Evolutionary conservation across 1,140 invertebrate genomes (phyloP).

Genomic region (Aphaenogaster ashmeadi): DNA sequence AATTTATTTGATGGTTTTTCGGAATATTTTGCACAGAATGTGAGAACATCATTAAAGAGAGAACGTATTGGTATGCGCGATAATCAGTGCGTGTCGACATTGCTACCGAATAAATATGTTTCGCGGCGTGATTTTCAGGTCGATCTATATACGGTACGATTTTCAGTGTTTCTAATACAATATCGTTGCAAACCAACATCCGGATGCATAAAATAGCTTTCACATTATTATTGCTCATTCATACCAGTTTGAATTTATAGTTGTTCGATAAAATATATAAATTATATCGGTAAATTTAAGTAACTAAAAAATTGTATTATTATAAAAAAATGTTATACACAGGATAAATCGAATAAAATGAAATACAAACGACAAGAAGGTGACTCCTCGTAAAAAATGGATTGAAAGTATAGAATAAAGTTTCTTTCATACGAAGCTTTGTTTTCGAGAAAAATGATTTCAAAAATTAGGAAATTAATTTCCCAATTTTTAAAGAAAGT

Average conservation of each 20-base stretch:
- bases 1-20: neutral
- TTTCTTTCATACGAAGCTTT: neutral
- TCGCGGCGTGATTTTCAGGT: slow-evolving; percentile 40
- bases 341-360: neutral
- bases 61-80: slow-evolving; percentile 45
- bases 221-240: neutral
- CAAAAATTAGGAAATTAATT: too few relatives aligned
- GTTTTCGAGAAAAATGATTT: neutral
- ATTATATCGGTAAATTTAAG: neutral
- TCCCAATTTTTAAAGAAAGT: too few relatives aligned
- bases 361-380: neutral
- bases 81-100: slow-evolving; percentile 77
- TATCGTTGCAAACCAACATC: neutral
- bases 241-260: neutral
- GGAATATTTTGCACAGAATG: neutral
- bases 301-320: neutral
- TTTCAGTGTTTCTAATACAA: slow-evolving; percentile 15
- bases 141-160: neutral
- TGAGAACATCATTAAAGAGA: slow-evolving; percentile 42
- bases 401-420: neutral
- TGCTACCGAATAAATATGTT: slow-evolving; percentile 67
- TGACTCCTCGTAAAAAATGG: neutral
- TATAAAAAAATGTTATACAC: neutral
- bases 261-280: neutral
- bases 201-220: neutral